Percentiles rank a stretch among this genome's conserved stretches.
Conservation (phyloP, 1,140 invertebrate species). For the Teleogryllus occipitalis region DNA sequence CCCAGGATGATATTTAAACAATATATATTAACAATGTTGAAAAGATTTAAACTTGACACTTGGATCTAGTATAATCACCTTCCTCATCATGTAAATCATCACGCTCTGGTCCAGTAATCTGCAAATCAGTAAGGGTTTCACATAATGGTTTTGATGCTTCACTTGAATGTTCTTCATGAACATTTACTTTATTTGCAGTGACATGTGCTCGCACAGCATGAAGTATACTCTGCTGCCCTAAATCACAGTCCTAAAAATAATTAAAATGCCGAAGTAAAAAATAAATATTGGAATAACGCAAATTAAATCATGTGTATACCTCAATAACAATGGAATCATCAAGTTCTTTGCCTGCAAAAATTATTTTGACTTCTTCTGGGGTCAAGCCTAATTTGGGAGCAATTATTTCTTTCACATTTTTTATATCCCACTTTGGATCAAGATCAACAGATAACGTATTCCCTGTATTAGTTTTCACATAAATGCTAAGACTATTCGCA, state of each 20-base stretch:
- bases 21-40: no score
- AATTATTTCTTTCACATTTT: conserved; percentile 63
- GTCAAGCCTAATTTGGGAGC: conserved; percentile 57
- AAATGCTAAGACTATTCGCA: conserved; percentile 55
- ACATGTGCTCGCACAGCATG: conserved; percentile 55
- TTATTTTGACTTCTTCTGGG: conserved; percentile 68
- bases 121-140: conserved; percentile 53
- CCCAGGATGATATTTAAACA: no score
- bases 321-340: conserved; percentile 61
- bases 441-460: conserved; percentile 57
- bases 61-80: conserved; percentile 25
- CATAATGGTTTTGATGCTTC: conserved; percentile 53
- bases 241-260: conserved; percentile 60
- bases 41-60: no score
- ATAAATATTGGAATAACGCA: not conserved
- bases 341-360: conserved; percentile 77
- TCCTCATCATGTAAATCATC: conserved; percentile 33
- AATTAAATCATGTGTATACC: conserved; percentile 37
- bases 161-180: conserved; percentile 15
- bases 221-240: conserved; percentile 70
- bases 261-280: not conserved
- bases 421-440: conserved; percentile 66
- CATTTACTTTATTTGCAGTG: conserved; percentile 30
- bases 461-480: conserved; percentile 62
- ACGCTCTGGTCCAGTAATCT: conserved; percentile 41